A percentile compares a stretch with the other conserved stretches of the same genome.
phyloP scores from a whole-genome alignment of 2,113 vertebrate species.

The Tenebrosternarchus preto region DNA sequence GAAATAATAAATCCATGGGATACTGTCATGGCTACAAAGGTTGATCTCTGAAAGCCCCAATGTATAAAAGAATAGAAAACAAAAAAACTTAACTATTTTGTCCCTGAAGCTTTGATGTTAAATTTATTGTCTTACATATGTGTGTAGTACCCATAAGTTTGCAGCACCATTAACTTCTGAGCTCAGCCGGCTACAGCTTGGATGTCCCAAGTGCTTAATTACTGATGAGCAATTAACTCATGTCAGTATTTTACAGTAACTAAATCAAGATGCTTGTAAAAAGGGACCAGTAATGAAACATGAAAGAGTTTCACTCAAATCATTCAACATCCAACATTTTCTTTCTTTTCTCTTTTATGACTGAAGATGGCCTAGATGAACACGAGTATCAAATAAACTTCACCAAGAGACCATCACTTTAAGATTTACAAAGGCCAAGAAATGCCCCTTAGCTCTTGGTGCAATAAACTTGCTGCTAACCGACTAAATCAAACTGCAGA shows the following conservation, averaged over 20 bases:
- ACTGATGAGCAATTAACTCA: conserved; percentile 47
- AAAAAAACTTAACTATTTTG: not conserved
- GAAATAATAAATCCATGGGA: not conserved
- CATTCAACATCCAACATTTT: not conserved
- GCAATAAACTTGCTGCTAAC: not conserved
- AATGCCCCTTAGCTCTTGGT: too few species aligned
- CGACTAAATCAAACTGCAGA: not conserved
- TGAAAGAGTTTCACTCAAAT: not conserved
- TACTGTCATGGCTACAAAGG: not conserved
- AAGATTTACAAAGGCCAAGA: not conserved
- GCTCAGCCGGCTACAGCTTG: conserved; percentile 15
- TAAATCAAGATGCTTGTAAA: conserved; percentile 45
- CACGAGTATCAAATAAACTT: not conserved
- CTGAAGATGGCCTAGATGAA: not conserved
- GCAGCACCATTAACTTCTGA: conserved; percentile 23
- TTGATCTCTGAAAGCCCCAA: not conserved
- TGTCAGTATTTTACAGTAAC: conserved; percentile 45
- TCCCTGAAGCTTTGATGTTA: conserved; percentile 8
- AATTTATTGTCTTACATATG: conserved; percentile 34
- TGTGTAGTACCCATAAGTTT: conserved; percentile 12
- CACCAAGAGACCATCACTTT: not conserved
- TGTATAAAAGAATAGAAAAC: not conserved
- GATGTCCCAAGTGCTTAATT: conserved; percentile 38
- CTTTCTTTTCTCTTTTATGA: not conserved
- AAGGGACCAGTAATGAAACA: conserved; percentile 45